Base-by-base conservation (phyloP, 1,140 invertebrate species). In the Stegodyphus dumicola region DNA sequence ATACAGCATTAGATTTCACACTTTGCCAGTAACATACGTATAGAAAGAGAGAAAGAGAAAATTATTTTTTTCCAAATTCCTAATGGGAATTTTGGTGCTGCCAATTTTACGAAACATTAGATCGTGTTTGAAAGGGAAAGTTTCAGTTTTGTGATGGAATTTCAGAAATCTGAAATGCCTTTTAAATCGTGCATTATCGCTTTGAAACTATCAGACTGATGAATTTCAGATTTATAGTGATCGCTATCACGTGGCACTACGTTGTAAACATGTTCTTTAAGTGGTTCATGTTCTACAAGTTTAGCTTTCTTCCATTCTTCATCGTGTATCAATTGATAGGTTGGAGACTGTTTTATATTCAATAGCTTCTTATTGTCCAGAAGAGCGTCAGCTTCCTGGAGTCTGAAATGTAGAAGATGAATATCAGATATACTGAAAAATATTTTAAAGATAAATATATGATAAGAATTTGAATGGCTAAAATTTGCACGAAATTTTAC, bases 171-270 rank as follows among this genome's bases (percentile, higher is more conserved):
- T 51, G 80, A 76, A 11, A 84, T 52, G 66, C 83, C 66, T 76
- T 53, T 77, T 6, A 96, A 95, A 91, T 95, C 94, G 92, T 95
- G 94, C 96, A 97, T 97, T 89, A 97, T 93, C 89, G 95, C 94
- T 91, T 95, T 96, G 93, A 97, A 97, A 86, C 95, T 95, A 90
- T 95, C 94, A 90, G 95, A 97, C 90, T 97, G 96, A 88, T 96
- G 95, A 89, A 97, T 97, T 6, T 69, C 65, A 51, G 92, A 51
- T 48, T 60, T 77, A 15, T 66, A 76, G 9, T 53, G 13, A 15
- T 53, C 76, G 53, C 67, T 64, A 9, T 17, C 53, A 15, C 11
- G 54, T 49, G 84, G 84, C 11, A 76, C 15, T 6, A 86, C 67
- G 13, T 79, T 75, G 70, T 86, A 86, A 3, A 86, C 77, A 15